Conservation (phyloP, 2,888 invertebrate species). For the Notodonta ziczac region DNA sequence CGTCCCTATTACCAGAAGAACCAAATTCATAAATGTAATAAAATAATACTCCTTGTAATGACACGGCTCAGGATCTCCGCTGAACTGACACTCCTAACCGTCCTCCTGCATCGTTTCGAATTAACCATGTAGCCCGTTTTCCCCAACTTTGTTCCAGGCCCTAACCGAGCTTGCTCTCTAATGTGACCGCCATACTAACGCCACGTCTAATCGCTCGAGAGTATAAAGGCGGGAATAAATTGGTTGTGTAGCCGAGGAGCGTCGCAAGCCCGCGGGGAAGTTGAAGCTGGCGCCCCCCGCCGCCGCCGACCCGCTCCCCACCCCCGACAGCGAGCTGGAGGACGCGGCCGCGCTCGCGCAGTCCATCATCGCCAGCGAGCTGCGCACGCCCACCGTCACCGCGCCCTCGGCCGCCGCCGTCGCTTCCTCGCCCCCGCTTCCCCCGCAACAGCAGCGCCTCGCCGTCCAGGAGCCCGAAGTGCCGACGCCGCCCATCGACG, state of each 20-base stretch:
- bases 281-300: constrained; percentile 72
- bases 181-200: constrained; percentile 85
- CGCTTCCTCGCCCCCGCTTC: constrained; percentile 43
- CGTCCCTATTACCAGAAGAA: constrained; percentile 9
- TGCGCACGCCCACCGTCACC: constrained; percentile 63
- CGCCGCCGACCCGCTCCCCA: constrained; percentile 70
- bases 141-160: constrained; percentile 85
- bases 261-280: constrained; percentile 76
- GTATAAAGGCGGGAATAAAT: constrained; percentile 76
- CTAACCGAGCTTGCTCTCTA: constrained; percentile 85
- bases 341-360: constrained; percentile 78
- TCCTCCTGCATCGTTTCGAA: constrained; percentile 78
- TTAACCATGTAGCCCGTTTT: constrained; percentile 81
- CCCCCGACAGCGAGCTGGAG: constrained; percentile 81
- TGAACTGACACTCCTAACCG: constrained; percentile 70
- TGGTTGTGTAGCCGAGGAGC: constrained; percentile 83
- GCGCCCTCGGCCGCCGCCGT: constrained; percentile 57
- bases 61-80: constrained; percentile 58
- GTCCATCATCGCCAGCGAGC: constrained; percentile 79
- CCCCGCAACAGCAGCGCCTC: constrained; percentile 43
- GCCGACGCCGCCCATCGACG: constrained; percentile 79
- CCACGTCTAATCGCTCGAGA: constrained; percentile 78
- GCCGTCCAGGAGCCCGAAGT: constrained; percentile 67
- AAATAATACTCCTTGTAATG: constrained; percentile 79
- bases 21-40: constrained; percentile 12